phyloP scores from a whole-genome alignment of 2,113 vertebrate species.

The Mustela lutreola region DNA sequence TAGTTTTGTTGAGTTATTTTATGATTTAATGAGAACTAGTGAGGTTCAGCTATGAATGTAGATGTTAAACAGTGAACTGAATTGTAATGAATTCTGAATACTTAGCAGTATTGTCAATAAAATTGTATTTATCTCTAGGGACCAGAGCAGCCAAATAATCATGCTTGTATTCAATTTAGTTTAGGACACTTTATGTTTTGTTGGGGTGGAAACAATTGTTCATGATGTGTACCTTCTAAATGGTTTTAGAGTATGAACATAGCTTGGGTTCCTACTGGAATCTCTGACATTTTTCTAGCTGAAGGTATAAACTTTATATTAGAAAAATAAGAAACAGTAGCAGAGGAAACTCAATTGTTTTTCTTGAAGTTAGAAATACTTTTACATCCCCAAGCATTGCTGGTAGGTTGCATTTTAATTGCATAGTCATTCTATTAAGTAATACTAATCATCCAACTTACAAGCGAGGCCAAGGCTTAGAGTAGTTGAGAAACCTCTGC shows the following conservation, averaged over 20 bases:
- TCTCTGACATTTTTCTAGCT: constrained; percentile 22
- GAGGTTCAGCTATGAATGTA: constrained; percentile 39
- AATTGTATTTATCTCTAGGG: constrained; percentile 41
- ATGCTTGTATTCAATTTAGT: constrained; percentile 50
- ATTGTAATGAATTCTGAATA: constrained; percentile 49
- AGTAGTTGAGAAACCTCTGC: constrained; percentile 32
- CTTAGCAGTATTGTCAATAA: constrained; percentile 17
- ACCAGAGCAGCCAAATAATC: constrained; percentile 48
- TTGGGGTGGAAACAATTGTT: background rate
- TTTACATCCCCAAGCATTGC: constrained; percentile 93
- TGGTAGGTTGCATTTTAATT: constrained; percentile 88
- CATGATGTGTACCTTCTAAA: background rate
- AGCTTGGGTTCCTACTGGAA: background rate
- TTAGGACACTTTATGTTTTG: constrained; percentile 48
- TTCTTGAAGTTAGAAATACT: background rate
- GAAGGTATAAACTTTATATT: background rate
- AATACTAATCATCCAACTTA: background rate
- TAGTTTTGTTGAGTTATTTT: constrained; percentile 54
- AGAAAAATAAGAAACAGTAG: background rate
- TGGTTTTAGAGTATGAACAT: background rate
- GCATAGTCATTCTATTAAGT: background rate
- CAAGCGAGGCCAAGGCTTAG: background rate
- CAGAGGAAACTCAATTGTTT: background rate
- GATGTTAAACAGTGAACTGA: constrained; percentile 28
- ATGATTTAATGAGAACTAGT: constrained; percentile 59